Evolutionary conservation across 1,140 invertebrate genomes (phyloP).

Genomic region (Vanessa tameamea): DNA sequence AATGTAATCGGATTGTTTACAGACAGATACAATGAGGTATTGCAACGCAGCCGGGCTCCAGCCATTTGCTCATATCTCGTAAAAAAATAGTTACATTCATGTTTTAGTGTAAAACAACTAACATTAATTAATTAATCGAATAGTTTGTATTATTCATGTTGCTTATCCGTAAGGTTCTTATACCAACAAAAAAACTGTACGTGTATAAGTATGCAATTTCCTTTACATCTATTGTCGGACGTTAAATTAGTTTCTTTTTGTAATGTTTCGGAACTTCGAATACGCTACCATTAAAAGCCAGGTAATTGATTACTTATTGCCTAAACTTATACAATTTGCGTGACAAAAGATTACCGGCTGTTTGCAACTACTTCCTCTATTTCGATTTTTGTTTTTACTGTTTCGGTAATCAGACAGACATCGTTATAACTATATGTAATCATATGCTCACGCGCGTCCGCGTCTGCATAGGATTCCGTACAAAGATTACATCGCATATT

Average conservation of each 20-base stretch:
- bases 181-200: background rate
- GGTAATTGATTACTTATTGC: conserved; percentile 22
- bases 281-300: conserved; percentile 19
- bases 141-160: background rate
- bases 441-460: background rate
- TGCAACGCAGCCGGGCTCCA: no score
- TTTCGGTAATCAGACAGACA: conserved; percentile 11
- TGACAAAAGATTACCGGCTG: conserved; percentile 46
- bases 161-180: background rate
- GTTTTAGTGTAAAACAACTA: background rate
- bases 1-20: no score
- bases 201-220: conserved; percentile 9
- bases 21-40: no score
- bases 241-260: conserved; percentile 22
- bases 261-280: conserved; percentile 22
- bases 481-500: background rate
- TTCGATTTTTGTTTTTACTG: conserved; percentile 25
- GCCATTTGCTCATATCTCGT: no score
- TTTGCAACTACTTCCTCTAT: conserved; percentile 42
- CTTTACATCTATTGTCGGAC: conserved; percentile 19
- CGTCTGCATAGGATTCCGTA: background rate
- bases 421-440: background rate
- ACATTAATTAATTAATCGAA: conserved; percentile 1
- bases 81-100: background rate
- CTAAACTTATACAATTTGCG: conserved; percentile 41